Base-by-base conservation (phyloP, 2,888 invertebrate species). In the Aphrophora alni region DNA sequence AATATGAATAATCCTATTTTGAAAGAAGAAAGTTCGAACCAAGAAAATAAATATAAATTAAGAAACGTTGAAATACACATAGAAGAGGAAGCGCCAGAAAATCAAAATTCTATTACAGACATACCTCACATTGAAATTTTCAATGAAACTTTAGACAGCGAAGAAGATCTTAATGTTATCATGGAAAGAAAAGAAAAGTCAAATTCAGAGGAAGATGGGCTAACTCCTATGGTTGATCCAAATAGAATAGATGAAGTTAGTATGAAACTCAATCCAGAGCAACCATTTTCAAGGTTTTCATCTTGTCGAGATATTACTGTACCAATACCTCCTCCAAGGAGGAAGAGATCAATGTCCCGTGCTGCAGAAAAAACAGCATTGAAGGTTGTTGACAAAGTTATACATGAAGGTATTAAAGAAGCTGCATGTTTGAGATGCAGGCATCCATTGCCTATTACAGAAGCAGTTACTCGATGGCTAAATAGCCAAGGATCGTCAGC, bases 391-490 rank as follows among this genome's bases (percentile, higher is more conserved):
- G 82, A 78, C 14, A 79, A 79, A 21, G 82, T 77, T 14, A 68
- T 81, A 24, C 44, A 77, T 44, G 81, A 80, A 51, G 84, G 79
- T 4, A 78, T 75, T 0, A 75, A 75, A 51, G 81, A 81, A 68
- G 81, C 81, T 4, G 77, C 77, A 17, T 21, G 70, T 7, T 25
- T 72, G 0, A 77, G 70, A 51, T 71, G 76, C 70, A 80, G 78
- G 38, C 26, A 59, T 38, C 69, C 76, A 8, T 69, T 84, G 28
- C 91, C 91, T 14, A 90, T 92, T 80, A 92, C 91, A 3, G 88
- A 90, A 73, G 92, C 92, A 0, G 92, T 92, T 0, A 91, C 89
- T 74, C 90, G 91, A 78, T 92, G 92, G 92, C 89, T 92, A 84
- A 78, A 82, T 51, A 80, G 78, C 44, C 82, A 82, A 80, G 82